Conservation (phyloP, 2,797 vertebrate genomes). For the Cottoperca gobio region DNA sequence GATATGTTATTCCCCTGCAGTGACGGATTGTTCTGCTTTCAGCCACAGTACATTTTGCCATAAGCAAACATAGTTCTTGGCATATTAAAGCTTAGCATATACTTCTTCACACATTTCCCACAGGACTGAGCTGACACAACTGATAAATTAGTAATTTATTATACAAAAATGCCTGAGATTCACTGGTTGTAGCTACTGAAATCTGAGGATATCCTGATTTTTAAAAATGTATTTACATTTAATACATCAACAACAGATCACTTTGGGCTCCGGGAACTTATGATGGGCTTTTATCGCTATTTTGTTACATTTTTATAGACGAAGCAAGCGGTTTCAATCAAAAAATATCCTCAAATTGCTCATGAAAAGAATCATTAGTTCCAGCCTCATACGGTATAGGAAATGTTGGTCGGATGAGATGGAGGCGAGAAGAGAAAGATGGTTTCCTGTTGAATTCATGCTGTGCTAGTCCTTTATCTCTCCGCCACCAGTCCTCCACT, state of each 20-base stretch:
- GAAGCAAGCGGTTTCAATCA: not conserved
- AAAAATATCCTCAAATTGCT: not conserved
- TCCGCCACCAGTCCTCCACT: not conserved
- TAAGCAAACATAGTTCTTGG: not conserved
- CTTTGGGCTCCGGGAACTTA: too few relatives aligned
- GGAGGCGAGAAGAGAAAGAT: not conserved
- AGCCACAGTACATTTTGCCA: slow-evolving; percentile 1
- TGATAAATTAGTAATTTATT: not conserved
- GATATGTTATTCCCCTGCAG: not conserved
- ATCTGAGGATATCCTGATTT: not conserved
- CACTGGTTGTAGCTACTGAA: not conserved
- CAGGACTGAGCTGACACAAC: not conserved
- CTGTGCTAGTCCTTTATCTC: slow-evolving; percentile 6
- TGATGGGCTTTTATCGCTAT: not conserved
- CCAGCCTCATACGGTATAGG: not conserved
- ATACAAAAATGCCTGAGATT: not conserved
- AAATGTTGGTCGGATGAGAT: not conserved
- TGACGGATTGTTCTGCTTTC: slow-evolving; percentile 8
- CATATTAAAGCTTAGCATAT: not conserved
- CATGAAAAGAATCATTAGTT: not conserved
- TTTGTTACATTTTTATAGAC: not conserved
- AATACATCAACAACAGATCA: too few relatives aligned
- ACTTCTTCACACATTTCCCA: not conserved
- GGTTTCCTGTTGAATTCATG: slow-evolving; percentile 14
- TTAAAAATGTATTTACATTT: too few relatives aligned